A percentile compares a stretch with the other conserved stretches of the same genome.
These are phyloP conservation scores for Todiramphus saurophagus DNA, from an alignment of 2,113 vertebrate species.

Conservation along the genomic window DNA sequence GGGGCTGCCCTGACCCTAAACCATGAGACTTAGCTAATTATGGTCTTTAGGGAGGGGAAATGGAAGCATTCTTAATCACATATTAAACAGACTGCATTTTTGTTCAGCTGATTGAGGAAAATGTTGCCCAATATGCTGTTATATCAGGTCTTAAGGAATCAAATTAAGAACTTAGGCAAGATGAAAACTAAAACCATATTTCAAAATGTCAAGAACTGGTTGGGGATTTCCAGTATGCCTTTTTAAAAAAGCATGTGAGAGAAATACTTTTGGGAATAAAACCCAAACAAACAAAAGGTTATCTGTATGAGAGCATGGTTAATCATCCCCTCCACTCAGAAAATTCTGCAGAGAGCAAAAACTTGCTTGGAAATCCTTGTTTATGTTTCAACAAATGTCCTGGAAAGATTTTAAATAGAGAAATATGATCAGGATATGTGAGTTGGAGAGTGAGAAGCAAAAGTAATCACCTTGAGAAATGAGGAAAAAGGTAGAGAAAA, in stretches of 20 bases:
- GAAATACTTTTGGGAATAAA: background rate
- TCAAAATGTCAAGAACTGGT: background rate
- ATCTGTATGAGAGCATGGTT: background rate
- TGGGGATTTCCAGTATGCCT: background rate
- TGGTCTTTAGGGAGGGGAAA: background rate
- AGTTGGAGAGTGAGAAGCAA: background rate
- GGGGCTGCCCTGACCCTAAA: no score
- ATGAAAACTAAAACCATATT: background rate
- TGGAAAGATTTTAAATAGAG: background rate
- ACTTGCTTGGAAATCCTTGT: background rate
- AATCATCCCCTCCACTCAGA: background rate
- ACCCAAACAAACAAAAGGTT: background rate
- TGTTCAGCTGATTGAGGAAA: slow-evolving; percentile 1
- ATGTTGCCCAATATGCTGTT: background rate
- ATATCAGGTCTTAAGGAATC: background rate
- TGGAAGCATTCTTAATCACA: background rate
- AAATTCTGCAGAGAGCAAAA: background rate
- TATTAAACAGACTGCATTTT: background rate
- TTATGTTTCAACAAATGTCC: background rate
- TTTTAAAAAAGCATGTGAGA: background rate
- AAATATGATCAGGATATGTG: background rate
- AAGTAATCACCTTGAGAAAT: background rate
- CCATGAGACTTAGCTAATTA: background rate
- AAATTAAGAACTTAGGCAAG: background rate
- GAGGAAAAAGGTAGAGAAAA: background rate